These are phyloP conservation scores for Intellagama lesueurii DNA, from an alignment of 2,797 vertebrate species.

Conservation along the genomic window DNA sequence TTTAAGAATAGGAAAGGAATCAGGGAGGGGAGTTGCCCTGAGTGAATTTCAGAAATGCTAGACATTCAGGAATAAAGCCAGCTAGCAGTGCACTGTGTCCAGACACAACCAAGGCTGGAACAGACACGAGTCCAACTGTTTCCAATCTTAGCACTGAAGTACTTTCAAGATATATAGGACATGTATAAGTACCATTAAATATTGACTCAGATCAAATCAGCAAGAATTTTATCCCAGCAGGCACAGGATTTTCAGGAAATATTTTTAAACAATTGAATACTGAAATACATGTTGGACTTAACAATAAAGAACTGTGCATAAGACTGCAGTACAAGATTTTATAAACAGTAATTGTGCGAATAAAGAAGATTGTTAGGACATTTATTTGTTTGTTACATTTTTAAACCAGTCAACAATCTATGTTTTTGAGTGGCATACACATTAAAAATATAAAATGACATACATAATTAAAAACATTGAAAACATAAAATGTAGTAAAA, in stretches of 20 bases:
- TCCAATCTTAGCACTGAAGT: neutral
- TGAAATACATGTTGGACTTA: neutral
- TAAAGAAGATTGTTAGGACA: neutral
- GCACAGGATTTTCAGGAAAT: neutral
- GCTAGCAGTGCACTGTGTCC: neutral
- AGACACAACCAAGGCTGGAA: rapidly evolving
- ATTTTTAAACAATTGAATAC: neutral
- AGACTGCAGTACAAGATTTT: neutral
- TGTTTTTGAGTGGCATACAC: neutral
- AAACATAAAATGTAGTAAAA: neutral
- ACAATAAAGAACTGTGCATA: neutral
- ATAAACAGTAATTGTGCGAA: neutral
- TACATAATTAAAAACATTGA: neutral
- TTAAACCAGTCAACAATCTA: neutral
- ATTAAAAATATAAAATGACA: neutral
- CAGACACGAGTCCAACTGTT: neutral
- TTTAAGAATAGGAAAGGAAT: constrained; percentile 50
- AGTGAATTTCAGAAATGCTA: neutral
- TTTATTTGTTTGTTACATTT: neutral
- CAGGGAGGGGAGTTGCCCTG: constrained; percentile 35
- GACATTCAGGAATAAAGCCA: constrained; percentile 36
- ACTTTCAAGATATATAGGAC: neutral
- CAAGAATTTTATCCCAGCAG: neutral
- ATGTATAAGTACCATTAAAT: neutral
- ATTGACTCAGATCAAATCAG: neutral